Percentiles rank a stretch among this genome's conserved stretches.
Evolutionary conservation across 2,888 invertebrate genomes (phyloP).

Genomic region (Hofmannophila pseudospretella): DNA sequence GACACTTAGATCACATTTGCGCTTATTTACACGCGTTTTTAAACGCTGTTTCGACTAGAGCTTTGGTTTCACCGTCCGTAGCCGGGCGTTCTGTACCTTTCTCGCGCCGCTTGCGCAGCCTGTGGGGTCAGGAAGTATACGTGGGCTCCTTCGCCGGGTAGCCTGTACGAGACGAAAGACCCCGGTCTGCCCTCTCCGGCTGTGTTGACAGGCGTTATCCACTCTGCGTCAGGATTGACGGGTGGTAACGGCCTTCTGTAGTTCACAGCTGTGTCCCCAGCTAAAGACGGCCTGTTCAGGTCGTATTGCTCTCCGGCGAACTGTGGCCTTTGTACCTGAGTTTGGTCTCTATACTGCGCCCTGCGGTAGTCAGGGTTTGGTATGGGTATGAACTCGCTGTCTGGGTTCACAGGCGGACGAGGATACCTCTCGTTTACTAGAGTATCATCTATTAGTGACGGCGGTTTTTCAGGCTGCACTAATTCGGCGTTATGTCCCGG

Average conservation of each 20-base stretch:
- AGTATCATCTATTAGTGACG: constrained; percentile 80
- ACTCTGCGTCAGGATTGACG: constrained; percentile 79
- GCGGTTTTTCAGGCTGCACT: constrained; percentile 49
- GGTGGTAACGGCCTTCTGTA: constrained; percentile 77
- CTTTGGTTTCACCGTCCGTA: constrained; percentile 73
- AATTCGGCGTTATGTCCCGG: constrained; percentile 49
- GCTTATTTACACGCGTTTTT: constrained; percentile 68
- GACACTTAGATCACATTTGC: constrained; percentile 76
- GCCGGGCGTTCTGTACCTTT: constrained; percentile 56
- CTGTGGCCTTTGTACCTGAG: constrained; percentile 50
- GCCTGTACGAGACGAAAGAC: constrained; percentile 84
- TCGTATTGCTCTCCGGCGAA: constrained; percentile 63
- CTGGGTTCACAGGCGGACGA: constrained; percentile 82
- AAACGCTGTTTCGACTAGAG: constrained; percentile 69
- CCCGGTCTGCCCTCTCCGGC: constrained; percentile 69
- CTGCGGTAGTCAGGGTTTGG: constrained; percentile 62
- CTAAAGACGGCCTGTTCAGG: constrained; percentile 56
- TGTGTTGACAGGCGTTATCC: constrained; percentile 62
- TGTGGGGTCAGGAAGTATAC: constrained; percentile 88
- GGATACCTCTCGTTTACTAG: constrained; percentile 84
- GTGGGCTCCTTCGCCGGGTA: constrained; percentile 87
- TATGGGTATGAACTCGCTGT: constrained; percentile 80
- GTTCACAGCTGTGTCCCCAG: constrained; percentile 75
- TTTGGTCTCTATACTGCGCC: constrained; percentile 43
- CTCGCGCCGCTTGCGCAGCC: constrained; percentile 55